Evolutionary conservation across 2,113 vertebrate genomes (phyloP).

Genomic region (Apeltes quadracus): DNA sequence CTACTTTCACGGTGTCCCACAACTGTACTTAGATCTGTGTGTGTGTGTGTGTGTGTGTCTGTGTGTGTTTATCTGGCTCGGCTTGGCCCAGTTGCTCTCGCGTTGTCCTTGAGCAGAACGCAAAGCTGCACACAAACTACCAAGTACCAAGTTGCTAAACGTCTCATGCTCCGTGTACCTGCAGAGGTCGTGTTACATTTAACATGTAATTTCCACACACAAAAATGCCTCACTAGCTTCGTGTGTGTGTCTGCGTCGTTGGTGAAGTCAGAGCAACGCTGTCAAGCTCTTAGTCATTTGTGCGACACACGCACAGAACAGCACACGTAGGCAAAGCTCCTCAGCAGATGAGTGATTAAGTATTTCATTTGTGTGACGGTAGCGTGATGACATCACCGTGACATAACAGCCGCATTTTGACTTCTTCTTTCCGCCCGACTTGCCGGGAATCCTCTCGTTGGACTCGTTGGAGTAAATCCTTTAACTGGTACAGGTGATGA

Average conservation of each 20-base stretch:
- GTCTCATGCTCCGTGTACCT: not conserved
- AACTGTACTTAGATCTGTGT: slow-evolving; percentile 42
- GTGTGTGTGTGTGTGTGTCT: slow-evolving; percentile 6
- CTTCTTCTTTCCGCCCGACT: not conserved
- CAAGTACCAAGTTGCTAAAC: slow-evolving; percentile 9
- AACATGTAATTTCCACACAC: not conserved
- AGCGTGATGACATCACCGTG: not conserved
- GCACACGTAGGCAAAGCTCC: not conserved
- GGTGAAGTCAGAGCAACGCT: not conserved
- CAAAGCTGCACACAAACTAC: slow-evolving; percentile 1
- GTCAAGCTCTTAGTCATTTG: slow-evolving; percentile 15
- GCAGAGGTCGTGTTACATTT: not conserved
- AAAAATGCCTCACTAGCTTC: too few species aligned
- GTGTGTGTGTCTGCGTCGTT: not conserved
- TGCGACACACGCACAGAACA: not conserved
- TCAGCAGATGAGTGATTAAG: slow-evolving; percentile 3
- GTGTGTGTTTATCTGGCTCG: slow-evolving; percentile 38
- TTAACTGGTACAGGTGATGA: not conserved
- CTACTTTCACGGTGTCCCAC: slow-evolving; percentile 54
- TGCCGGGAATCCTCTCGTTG: not conserved
- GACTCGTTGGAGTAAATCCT: not conserved
- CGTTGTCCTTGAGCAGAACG: slow-evolving; percentile 46
- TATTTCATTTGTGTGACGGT: not conserved
- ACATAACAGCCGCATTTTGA: not conserved
- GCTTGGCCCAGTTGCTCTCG: slow-evolving; percentile 42